Conservation (phyloP, 2,113 vertebrate genomes). For the Synchiropus splendidus region DNA sequence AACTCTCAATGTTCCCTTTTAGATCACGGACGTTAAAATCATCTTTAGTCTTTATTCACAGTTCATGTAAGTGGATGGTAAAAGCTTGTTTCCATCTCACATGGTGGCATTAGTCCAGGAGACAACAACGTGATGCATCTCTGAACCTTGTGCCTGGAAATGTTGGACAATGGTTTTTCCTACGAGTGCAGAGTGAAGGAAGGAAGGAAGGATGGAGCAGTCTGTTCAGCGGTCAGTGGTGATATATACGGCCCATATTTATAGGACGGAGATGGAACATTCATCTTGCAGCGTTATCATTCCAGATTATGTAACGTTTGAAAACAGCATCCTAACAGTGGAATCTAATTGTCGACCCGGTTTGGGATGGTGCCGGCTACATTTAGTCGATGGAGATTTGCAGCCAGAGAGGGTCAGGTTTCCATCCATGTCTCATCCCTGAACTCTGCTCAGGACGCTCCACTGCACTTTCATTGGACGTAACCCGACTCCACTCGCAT, state of each 20-base stretch:
- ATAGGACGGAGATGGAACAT: constrained; percentile 14
- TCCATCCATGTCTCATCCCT: constrained; percentile 21
- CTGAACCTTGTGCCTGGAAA: constrained; percentile 30
- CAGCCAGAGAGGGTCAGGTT: constrained; percentile 25
- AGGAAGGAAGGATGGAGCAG: constrained; percentile 21
- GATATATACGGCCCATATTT: constrained; percentile 13
- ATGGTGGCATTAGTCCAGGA: no score
- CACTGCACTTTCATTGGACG: constrained; percentile 1
- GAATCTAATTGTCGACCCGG: constrained; percentile 8
- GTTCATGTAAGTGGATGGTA: no score
- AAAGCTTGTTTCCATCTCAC: no score
- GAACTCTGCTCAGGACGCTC: constrained; percentile 3
- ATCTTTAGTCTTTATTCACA: no score
- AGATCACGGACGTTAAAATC: no score
- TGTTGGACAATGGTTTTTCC: constrained; percentile 19
- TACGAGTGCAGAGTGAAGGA: constrained; percentile 14
- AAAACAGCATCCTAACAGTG: constrained; percentile 10
- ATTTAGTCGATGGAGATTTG: constrained; percentile 8
- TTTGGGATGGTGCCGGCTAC: constrained; percentile 1
- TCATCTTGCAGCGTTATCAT: constrained; percentile 10
- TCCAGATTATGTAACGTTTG: constrained; percentile 15
- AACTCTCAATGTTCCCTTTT: no score
- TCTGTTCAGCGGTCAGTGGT: constrained; percentile 29
- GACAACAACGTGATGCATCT: not conserved
- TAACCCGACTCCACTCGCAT: constrained; percentile 19